phyloP scores from a whole-genome alignment of 2,113 vertebrate genomes.

The Poecilia latipinna region DNA sequence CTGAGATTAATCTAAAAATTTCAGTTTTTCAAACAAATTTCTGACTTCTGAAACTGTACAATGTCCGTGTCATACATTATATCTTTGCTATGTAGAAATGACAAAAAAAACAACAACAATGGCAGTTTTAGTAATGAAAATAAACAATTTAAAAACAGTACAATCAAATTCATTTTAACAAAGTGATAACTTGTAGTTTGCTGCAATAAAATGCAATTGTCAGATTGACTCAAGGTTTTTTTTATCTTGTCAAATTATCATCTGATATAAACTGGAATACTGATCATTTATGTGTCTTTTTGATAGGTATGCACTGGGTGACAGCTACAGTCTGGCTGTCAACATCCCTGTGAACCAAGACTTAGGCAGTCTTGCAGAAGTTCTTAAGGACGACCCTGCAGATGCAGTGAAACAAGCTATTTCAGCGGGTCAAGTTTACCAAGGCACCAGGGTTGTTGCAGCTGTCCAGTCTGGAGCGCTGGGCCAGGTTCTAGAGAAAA shows the following conservation, averaged over 20 bases:
- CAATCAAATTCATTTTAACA: too few relatives aligned
- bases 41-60: too few relatives aligned
- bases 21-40: too few relatives aligned
- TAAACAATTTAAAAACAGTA: too few relatives aligned
- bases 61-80: too few relatives aligned
- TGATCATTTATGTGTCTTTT: background rate
- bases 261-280: background rate
- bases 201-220: too few relatives aligned
- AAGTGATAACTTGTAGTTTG: too few relatives aligned
- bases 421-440: conserved; percentile 30
- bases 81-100: too few relatives aligned
- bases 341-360: conserved; percentile 45
- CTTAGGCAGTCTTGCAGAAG: background rate
- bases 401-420: conserved; percentile 13
- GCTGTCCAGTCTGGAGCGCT: conserved; percentile 7
- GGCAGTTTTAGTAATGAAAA: too few relatives aligned
- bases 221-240: too few relatives aligned
- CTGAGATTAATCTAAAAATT: too few relatives aligned
- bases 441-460: conserved; percentile 31
- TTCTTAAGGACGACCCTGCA: conserved; percentile 29
- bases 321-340: conserved; percentile 30
- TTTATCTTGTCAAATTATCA: background rate
- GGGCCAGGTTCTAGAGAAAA: conserved; percentile 23
- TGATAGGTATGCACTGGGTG: conserved; percentile 28
- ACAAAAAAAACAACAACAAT: too few relatives aligned